Evolutionary conservation across 1,140 invertebrate species (phyloP).

Genomic region (Acyrthosiphon pisum): DNA sequence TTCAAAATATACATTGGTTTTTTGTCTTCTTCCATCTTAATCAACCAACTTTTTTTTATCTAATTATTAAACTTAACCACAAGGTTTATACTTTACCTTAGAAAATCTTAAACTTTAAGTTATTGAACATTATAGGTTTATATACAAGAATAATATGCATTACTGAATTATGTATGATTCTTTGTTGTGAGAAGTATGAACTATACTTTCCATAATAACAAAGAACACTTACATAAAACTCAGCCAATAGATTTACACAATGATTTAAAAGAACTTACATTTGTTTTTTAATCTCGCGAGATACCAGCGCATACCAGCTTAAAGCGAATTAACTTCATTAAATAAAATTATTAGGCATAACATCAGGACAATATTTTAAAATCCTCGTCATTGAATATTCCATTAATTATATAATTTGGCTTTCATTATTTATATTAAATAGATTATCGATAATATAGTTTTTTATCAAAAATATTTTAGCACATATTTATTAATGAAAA

Average conservation of each 20-base stretch:
- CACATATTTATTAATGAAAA: neutral
- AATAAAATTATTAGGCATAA: neutral
- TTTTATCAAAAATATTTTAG: neutral
- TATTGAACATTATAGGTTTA: conserved; percentile 3
- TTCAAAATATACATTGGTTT: neutral
- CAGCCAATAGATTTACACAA: neutral
- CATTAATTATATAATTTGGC: neutral
- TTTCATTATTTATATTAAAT: neutral
- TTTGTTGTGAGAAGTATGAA: neutral
- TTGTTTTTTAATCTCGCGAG: neutral
- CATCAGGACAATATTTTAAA: neutral
- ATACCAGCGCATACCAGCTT: neutral
- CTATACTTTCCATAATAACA: neutral
- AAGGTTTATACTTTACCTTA: neutral
- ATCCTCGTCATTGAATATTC: neutral
- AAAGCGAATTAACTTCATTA: neutral
- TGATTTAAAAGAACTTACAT: neutral
- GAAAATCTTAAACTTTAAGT: neutral
- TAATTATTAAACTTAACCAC: neutral
- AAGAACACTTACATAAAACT: conserved; percentile 3
- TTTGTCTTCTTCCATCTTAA: neutral
- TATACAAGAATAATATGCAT: neutral
- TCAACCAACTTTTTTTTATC: neutral
- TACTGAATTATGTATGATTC: conserved; percentile 39
- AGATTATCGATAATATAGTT: neutral